phyloP scores from a whole-genome alignment of 2,797 vertebrate species.

The Lutjanus argentimaculatus region DNA sequence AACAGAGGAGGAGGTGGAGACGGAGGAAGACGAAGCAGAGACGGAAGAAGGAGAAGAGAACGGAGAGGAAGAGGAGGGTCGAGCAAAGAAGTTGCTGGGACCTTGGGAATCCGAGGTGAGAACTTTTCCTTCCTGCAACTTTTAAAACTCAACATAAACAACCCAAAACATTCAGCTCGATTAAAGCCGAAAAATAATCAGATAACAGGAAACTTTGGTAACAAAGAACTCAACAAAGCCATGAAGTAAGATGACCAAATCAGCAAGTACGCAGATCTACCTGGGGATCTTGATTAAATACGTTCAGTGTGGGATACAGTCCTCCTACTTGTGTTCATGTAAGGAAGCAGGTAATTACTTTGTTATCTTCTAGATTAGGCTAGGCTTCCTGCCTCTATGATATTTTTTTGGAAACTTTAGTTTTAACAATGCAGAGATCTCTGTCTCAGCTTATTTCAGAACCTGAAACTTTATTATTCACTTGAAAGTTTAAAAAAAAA shows the following conservation, averaged over 20 bases:
- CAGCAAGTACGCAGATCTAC: background rate
- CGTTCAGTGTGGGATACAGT: background rate
- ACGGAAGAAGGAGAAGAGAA: background rate
- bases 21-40: background rate
- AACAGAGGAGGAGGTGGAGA: background rate
- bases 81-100: constrained; percentile 20
- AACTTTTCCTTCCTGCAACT: background rate
- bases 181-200: background rate
- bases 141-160: background rate
- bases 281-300: background rate
- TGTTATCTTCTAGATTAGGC: background rate
- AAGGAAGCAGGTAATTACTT: background rate
- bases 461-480: background rate
- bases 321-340: background rate
- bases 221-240: background rate
- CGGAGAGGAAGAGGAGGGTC: constrained; percentile 16
- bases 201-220: background rate
- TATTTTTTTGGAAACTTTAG: background rate
- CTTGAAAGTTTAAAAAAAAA: background rate
- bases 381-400: background rate
- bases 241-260: background rate
- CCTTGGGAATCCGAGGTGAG: constrained; percentile 69
- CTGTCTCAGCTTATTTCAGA: background rate
- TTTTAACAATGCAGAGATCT: background rate
- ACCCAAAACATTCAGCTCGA: background rate